Percentiles rank a stretch among this genome's conserved stretches.
These are phyloP conservation scores for Luffia ferchaultella DNA, from an alignment of 2,888 invertebrate genomes.

Conservation along the genomic window DNA sequence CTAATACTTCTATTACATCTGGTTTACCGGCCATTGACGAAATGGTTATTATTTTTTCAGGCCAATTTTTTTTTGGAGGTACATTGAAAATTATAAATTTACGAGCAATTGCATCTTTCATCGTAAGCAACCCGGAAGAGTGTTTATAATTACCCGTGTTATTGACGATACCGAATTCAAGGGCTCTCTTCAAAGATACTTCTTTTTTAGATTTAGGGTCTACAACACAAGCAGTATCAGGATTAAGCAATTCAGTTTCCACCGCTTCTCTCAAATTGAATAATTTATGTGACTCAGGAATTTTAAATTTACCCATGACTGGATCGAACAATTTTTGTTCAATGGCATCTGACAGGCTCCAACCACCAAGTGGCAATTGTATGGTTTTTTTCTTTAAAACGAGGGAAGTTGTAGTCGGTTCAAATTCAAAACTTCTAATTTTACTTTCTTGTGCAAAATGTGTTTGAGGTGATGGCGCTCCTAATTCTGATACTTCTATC, in stretches of 20 bases:
- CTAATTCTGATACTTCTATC: conserved; percentile 71
- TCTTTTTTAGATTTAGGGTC: conserved; percentile 78
- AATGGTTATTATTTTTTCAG: conserved; percentile 73
- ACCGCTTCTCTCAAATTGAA: conserved; percentile 89
- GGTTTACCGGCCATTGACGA: conserved; percentile 76
- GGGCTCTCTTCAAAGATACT: conserved; percentile 72
- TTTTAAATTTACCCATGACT: conserved; percentile 80
- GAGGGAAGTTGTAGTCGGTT: conserved; percentile 53
- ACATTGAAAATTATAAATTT: conserved; percentile 65
- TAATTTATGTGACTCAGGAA: conserved; percentile 85
- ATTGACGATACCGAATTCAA: conserved; percentile 83
- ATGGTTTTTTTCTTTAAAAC: conserved; percentile 72
- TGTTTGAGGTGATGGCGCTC: conserved; percentile 21
- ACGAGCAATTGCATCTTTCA: conserved; percentile 78
- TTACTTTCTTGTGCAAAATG: conserved; percentile 28
- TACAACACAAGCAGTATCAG: conserved; percentile 82
- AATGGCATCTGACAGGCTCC: conserved; percentile 85
- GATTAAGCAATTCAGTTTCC: conserved; percentile 84
- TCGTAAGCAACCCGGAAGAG: conserved; percentile 63
- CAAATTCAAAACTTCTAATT: conserved; percentile 46
- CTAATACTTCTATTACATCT: conserved; percentile 75
- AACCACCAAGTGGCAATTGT: conserved; percentile 85
- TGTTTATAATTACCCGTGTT: conserved; percentile 77
- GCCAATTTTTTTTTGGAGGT: conserved; percentile 36
- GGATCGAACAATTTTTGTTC: conserved; percentile 84